Base-by-base conservation (phyloP, 2,113 vertebrate species). In the Procapra przewalskii region DNA sequence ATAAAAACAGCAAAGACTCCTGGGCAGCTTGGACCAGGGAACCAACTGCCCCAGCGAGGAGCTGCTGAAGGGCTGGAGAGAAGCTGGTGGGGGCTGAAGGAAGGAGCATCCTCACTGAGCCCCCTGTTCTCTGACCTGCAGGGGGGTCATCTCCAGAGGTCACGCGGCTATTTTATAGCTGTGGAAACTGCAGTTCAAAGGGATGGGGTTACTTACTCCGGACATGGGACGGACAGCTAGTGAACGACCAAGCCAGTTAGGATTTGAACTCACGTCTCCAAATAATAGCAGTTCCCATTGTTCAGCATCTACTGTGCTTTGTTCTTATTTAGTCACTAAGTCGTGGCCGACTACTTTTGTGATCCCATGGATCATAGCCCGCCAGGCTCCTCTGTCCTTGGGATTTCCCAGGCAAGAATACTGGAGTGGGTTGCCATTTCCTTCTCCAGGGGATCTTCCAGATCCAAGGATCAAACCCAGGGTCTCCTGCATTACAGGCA, bases 1-100 rank as follows among this genome's bases (percentile, higher is more conserved):
- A 97, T 98, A 98, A 98, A 98, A 98, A 98, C 96, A 33, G 93
- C 21, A 0, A 54, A 75, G 89, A 59, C 93, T 97, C 91, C 86
- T 40, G 43, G 83, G 87, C 75, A 31, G 48, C 82, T 43, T 60
- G 82, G 55, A 71, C 71, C 52, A 8, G 33, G 50, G 94, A 50
- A 50, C 71, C 40, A n/a, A 25, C 59, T n/a, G 48, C 36, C 91
- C 48, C 2, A 10, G 59, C 50, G 80, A 33, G 57, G 33, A n/a
- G 71, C 84, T 54, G 19, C 95, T 90, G 85, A n/a, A n/a, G 13
- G 87, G 25, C 54, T 27, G 29, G 55, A 25, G 60, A 17, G 36
- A 27, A 16, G 23, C 21, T 5, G 33, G 67, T 0, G 5, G 17
- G 25, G 25, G 25, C 23, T 31, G 55, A 71, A 10, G 40, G 5